These are phyloP conservation scores for Girardia tigrina DNA, from an alignment of 2,888 invertebrate genomes.

Conservation along the genomic window DNA sequence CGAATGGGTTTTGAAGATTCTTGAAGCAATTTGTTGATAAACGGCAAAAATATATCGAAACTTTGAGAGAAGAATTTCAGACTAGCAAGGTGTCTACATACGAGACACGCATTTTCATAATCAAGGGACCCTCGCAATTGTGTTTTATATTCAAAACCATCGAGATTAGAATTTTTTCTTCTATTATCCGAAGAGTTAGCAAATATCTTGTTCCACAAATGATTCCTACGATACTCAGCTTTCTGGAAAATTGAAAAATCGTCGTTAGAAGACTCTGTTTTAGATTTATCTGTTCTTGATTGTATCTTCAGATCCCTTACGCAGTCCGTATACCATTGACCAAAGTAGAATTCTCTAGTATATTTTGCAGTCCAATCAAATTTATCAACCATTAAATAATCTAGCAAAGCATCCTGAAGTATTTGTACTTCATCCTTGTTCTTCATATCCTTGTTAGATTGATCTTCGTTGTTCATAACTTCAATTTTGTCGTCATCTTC, in stretches of 20 bases:
- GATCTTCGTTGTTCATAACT: neutral
- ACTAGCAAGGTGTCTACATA: conserved; percentile 63
- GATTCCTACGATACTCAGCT: too few relatives aligned
- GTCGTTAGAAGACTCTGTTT: too few relatives aligned
- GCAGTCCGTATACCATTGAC: too few relatives aligned
- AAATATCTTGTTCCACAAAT: too few relatives aligned
- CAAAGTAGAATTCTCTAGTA: too few relatives aligned
- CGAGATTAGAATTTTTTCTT: too few relatives aligned
- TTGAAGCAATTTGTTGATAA: conserved; percentile 60
- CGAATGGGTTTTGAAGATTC: conserved; percentile 85
- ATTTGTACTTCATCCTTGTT: conserved; percentile 35
- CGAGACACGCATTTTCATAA: conserved; percentile 51
- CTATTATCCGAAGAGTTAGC: too few relatives aligned
- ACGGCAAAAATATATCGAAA: conserved; percentile 75
- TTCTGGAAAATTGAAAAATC: too few relatives aligned
- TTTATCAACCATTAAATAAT: conserved; percentile 46
- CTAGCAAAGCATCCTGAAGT: conserved; percentile 43
- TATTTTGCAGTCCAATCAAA: conserved; percentile 43
- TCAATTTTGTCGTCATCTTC: conserved; percentile 31
- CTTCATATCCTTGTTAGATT: neutral
- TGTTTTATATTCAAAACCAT: too few relatives aligned
- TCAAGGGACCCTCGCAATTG: conserved; percentile 42
- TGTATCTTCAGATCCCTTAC: too few relatives aligned
- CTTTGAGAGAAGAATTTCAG: conserved; percentile 90
- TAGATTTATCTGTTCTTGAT: too few relatives aligned